Evolutionary conservation across 2,113 vertebrate genomes (phyloP), one percentile per base, ranked within the genome.

Genomic region (Rhodinocichla rosea): DNA sequence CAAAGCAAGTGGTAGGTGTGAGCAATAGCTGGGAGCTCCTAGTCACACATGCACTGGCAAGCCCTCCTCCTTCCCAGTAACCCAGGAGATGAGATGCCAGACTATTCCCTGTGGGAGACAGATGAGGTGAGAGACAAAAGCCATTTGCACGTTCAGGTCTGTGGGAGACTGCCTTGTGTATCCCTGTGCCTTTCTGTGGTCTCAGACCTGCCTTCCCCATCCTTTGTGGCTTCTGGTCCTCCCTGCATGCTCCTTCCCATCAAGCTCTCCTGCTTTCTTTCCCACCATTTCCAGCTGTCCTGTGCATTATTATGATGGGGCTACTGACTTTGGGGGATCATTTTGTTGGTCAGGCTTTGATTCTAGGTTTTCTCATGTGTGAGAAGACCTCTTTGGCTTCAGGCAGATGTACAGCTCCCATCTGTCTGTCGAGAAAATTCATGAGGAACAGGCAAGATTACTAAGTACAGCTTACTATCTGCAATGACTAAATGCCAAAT

Each of bases 351-450:
- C 57, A 81, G 76, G 45, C 52, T 96, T 89, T 83, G 63, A 50
- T 67, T 64, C 40, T 14, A 63, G 56, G 27, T 85, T 93, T 89
- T 89, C 24, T 75, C 65, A 44, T 26, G 14, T 78, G 47, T 44
- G 57, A 90, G 85, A 64, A 59, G 50, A 81, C 37, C 55, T 44
- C 75, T 79, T 64, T 81, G 82, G 44, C 76, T 90, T 74, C 56
- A 70, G 82, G 73, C 75, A 87, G 39, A 83, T 28, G 39, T 42
- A 70, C 55, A 83, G 50, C 60, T 92, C 71, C 60, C 2, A 1
- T 87, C 50, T 57, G 59, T 83, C 71, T 94, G 79, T 93, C 92
- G 96, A 86, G 82, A 90, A 96, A 71, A 81, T 67, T 68, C 76
- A 83, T 49, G 71, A 93, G 75, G 78, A 94, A 83, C 65, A 74